Base-by-base conservation (phyloP, 2,888 invertebrate genomes). In the Drosophila koepferae region DNA sequence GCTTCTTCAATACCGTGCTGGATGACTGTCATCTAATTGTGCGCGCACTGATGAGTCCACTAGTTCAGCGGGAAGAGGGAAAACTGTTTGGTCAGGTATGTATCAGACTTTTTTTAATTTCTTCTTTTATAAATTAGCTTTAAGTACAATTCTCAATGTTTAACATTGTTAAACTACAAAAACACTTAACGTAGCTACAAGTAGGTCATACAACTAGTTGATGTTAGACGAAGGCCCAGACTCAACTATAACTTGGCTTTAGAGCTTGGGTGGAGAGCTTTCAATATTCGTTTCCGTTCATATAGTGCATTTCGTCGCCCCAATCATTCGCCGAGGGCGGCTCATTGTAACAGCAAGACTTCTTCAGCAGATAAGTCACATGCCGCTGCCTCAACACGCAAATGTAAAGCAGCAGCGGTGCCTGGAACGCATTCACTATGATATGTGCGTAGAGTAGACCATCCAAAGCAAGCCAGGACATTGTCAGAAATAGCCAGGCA, bases 1-100 rank as follows among this genome's bases (percentile, higher is more conserved):
- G 99, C 56, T 99, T 99, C 94, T 98, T 99, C 93, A 99, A 99
- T 93, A 97, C 97, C 0, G 96, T 99, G 1, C 94, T 99, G 93
- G 99, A 99, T 91, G 98, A 99, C 93, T 96, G 97, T 74, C 99
- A 99, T 92, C 94, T 99, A 43, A 96, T 99, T 53, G 98, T 98
- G 12, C 95, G 97, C 59, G 98, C 98, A 90, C 96, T 96, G 85
- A 94, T 99, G 79, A 96, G 98, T 3, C 94, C 96, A 63, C 94
- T 99, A 48, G 93, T 95, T 0, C 93, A 94, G 67, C 94, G 97
- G 61, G 94, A 95, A 0, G 98, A 99, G 89, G 99, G 99, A 48
- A 97, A 97, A 92, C 94, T 99, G 36, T 99, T 99, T 92, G 95
- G 95, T 63, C 98, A 98, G 95, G 98, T 98, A 90, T 95, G 96